phyloP scores from a whole-genome alignment of 2,113 vertebrate genomes.

The Psilopogon haemacephalus region DNA sequence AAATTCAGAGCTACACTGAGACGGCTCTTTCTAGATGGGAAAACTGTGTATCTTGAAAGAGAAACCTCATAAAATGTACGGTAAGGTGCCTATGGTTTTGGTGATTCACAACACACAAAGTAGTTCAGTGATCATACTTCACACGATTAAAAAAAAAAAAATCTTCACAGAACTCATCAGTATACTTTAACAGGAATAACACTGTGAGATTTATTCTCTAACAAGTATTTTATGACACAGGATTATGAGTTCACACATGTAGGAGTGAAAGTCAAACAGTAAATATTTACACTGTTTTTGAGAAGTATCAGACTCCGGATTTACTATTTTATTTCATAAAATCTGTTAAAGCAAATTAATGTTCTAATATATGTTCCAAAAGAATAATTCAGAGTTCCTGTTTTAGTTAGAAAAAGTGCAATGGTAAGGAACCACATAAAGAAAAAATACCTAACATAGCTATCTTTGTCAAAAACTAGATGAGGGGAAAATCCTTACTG shows the following conservation, averaged over 20 bases:
- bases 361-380: not conserved
- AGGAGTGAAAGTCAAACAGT: not conserved
- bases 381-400: not conserved
- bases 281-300: not conserved
- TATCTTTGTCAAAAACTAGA: conserved; percentile 11
- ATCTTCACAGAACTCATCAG: not conserved
- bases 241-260: not conserved
- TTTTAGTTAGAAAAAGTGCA: not conserved
- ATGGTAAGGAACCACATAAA: not conserved
- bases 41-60: not conserved
- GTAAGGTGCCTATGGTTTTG: not conserved
- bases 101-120: not conserved
- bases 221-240: not conserved
- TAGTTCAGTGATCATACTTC: not conserved
- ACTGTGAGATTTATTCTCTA: not conserved
- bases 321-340: not conserved
- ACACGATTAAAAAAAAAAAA: not conserved
- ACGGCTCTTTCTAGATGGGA: not conserved
- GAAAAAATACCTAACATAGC: conserved; percentile 8
- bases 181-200: not conserved
- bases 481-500: not conserved
- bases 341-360: not conserved
- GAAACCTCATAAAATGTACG: not conserved
- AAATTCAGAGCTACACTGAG: not conserved
- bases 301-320: not conserved